A percentile compares a stretch with the other conserved stretches of the same genome.
phyloP scores from a whole-genome alignment of 2,113 vertebrate species.

The Dinomys branickii region DNA sequence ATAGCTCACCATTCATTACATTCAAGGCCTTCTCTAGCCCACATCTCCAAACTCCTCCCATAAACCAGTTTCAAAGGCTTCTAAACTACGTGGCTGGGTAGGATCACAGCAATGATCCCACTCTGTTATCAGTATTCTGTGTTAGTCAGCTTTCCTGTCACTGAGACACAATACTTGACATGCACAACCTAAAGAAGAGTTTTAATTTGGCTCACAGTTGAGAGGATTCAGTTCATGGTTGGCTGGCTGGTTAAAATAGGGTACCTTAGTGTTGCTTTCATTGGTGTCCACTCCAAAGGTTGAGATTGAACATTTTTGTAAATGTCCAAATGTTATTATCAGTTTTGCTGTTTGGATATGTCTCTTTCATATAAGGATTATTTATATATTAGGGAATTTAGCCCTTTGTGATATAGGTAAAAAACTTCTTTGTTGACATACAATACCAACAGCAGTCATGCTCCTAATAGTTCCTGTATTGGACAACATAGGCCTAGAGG shows the following conservation, averaged over 20 bases:
- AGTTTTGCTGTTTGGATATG: neutral
- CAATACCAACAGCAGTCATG: neutral
- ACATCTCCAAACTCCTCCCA: neutral
- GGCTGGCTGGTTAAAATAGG: neutral
- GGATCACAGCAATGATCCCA: neutral
- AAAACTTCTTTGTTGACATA: neutral
- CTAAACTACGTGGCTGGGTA: neutral
- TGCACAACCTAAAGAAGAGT: neutral
- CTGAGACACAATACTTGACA: neutral
- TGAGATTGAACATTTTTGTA: constrained; percentile 24
- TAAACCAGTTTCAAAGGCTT: neutral
- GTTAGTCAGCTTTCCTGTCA: neutral
- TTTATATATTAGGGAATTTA: constrained; percentile 25
- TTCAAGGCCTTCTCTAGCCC: neutral
- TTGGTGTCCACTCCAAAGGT: neutral
- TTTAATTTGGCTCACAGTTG: neutral
- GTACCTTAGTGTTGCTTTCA: constrained; percentile 7
- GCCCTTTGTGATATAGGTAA: neutral
- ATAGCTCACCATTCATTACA: neutral
- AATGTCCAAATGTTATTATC: neutral
- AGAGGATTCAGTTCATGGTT: neutral
- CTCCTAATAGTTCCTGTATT: neutral
- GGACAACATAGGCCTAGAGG: neutral
- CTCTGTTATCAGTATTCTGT: neutral
- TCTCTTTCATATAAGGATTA: constrained; percentile 20